A percentile compares a stretch with the other conserved stretches of the same genome.
phyloP scores from a whole-genome alignment of 2,113 vertebrate genomes.

The Panthera uncia region DNA sequence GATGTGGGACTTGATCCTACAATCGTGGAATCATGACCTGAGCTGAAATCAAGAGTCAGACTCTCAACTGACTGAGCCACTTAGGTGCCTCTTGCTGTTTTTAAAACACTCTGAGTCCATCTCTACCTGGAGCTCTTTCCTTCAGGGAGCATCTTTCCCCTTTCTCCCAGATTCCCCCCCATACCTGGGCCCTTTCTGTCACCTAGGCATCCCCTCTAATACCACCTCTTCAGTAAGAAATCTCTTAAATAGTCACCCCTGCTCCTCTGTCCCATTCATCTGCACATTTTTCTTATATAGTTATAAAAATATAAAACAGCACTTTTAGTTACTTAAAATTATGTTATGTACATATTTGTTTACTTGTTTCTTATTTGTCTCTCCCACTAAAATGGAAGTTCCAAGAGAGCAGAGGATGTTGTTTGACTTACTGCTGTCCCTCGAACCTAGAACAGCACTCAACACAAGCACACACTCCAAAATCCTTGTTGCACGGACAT shows the following conservation, averaged over 20 bases:
- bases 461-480: not conserved
- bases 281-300: not conserved
- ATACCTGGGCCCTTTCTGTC: not conserved
- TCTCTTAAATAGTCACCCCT: not conserved
- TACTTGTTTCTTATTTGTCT: not conserved
- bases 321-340: not conserved
- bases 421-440: not conserved
- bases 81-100: not conserved
- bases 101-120: not conserved
- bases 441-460: not conserved
- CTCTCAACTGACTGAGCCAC: too few relatives aligned
- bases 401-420: not conserved
- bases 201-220: not conserved
- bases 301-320: not conserved
- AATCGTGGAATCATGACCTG: too few relatives aligned
- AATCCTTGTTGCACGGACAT: not conserved
- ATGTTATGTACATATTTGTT: not conserved
- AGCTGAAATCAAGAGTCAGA: too few relatives aligned
- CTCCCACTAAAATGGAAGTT: not conserved
- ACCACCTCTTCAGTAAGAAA: not conserved
- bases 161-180: not conserved
- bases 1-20: too few relatives aligned
- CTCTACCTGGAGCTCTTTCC: not conserved
- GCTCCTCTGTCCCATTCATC: not conserved
- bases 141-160: not conserved